Base-by-base conservation (phyloP, 2,888 invertebrate species). In the Leistus spinibarbis region DNA sequence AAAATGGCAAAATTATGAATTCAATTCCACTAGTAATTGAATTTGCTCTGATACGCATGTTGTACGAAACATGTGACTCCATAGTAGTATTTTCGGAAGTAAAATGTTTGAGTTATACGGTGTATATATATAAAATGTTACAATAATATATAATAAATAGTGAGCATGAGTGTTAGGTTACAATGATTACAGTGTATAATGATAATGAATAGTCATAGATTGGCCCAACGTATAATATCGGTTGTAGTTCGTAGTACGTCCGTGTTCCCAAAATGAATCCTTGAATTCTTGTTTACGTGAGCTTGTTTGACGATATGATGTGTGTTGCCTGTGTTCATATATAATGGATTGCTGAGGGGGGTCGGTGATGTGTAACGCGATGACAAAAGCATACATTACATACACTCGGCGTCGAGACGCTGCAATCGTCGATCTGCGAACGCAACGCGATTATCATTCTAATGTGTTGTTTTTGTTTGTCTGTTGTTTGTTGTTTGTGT, bases 381-480 rank as follows among this genome's bases (percentile, higher is more conserved):
- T 73, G 73, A 73, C 73, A 73, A 76, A 63, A 64, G 66, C 23
- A 40, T 68, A 63, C 72, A 68, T n/a, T 62, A 76, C 68, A 20
- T 65, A 69, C 64, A 76, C 71, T 72, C 65, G 60, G 19, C 54
- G 40, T 53, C 67, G 17, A 60, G 60, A 60, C 22, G 13, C 60
- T 60, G 60, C 60, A 22, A 60, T 17, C 60, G 60, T 19, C 60
- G 60, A 40, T 60, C 60, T 10, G 54, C 73, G 20, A 19, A 19
- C 40, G 40, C 40, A 10, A 40, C 40, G 10, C 40, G 40, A 40
- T 7, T 40, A 7, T 67, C 66, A n/a, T 62, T 73, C 69, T 53
- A 54, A 74, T 24, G 53, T 23, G 20, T 68, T 75, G 69, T 75
- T 68, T 40, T 60, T 60, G 60, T 60, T 40, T 64, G 64, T 64